Base-by-base conservation (phyloP, 1,140 invertebrate species). In the Temnothorax longispinosus region DNA sequence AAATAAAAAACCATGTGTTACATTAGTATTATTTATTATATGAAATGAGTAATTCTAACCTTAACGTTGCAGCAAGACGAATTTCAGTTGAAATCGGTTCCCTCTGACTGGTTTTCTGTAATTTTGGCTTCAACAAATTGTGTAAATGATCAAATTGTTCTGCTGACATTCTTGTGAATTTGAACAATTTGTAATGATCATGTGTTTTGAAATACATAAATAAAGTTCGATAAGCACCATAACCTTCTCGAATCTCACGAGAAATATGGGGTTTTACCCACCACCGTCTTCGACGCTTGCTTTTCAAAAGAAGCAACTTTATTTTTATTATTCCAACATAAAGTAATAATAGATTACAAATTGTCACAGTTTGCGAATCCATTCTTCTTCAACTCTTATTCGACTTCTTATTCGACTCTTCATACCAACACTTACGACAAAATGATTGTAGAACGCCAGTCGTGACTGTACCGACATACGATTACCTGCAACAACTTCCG, bases 171-270 rank as follows among this genome's bases (percentile, higher is more conserved):
- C 18, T 10, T n/a, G 15, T 54, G 1, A 54, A 38, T 38, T 54
- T 15, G 35, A 38, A 74, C 35, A 74, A 56, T n/a, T 74, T 18
- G 13, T 56, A 15, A n/a, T 74, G 50, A 54, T 74, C 50, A 54
- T 3, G 50, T 67, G 38, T 71, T 47, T 50, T 1, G 18, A 71
- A 71, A 71, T 71, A 71, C 2, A 15, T 15, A 52, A 71, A 47
- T 7, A 47, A 15, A 1, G 32, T 71, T 71, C 15, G 7, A 41
- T 67, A 18, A n/a, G 38, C 64, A n/a, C 64, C 64, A 2, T 41
- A 8, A 13, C 11, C 13, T 50, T 41, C 18, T 67, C 2, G 38
- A 41, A 67, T 67, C 38, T 41, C 38, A 41, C 18, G 32, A n/a
- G 11, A n/a, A 2, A 64, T 15, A 7, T 64, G 60, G 6, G 60